Base-by-base conservation (phyloP, 2,113 vertebrate genomes). In the Progne subis region DNA sequence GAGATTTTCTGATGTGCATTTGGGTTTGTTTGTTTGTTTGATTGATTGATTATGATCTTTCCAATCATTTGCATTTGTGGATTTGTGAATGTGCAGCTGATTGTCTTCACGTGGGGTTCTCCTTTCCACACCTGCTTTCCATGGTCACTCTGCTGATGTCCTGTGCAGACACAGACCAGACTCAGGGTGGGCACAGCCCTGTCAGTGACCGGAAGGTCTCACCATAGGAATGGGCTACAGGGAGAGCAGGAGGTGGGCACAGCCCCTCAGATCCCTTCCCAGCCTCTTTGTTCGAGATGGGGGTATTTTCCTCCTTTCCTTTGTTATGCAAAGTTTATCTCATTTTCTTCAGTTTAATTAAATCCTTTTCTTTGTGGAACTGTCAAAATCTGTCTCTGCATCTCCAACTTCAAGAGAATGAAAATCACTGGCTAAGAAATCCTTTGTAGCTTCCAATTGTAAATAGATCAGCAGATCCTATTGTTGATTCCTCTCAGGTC, bases 321-420 rank as follows among this genome's bases (percentile, higher is more conserved):
- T 93, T 92, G 39, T 96, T 74, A 88, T 88, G 92, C 63, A 93
- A 94, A 95, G 17, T 93, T 97, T 82, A 92, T 94, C 61, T 95
- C 69, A 72, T 94, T 95, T 97, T 91, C 86, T 89, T 87, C 84
- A 82, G 80, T 95, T 95, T 94, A 91, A 95, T 95, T 96, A 95
- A 95, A 94, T 91, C 49, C 26, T 39, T 92, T 76, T 55, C 78
- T 92, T 87, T 96, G 53, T 88, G 70, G 68, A 87, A 46, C 71
- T 92, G 84, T 92, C 91, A 94, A 43, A 91, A 94, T 91, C 81
- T 92, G 70, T 85, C 79, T 75, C 74, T 92, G 77, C 49, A 67
- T 95, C 84, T 85, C 57, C 53, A 91, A 4, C 81, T 97, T 94
- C 65, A 91, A 91, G 82, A 92, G 64, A 92, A 89, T 72, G 46